These are phyloP conservation scores for Cheilosia vulpina DNA, from an alignment of 2,888 invertebrate genomes.

Conservation along the genomic window DNA sequence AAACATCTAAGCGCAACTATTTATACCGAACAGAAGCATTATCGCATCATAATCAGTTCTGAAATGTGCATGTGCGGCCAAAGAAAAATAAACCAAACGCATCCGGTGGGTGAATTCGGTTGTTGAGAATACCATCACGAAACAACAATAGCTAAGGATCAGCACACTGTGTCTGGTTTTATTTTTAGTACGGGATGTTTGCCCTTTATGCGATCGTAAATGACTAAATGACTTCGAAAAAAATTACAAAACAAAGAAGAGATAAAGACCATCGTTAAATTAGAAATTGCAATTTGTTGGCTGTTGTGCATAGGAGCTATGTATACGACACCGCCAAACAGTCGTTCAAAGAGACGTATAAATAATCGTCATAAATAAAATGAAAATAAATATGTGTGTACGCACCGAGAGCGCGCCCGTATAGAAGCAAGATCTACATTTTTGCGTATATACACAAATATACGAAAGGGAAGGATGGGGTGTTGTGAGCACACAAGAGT, in stretches of 20 bases:
- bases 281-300: slow-evolving; percentile 63
- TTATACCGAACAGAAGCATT: slow-evolving; percentile 16
- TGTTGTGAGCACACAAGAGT: slow-evolving; percentile 30
- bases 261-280: slow-evolving; percentile 46
- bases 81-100: slow-evolving; percentile 68
- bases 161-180: slow-evolving; percentile 45
- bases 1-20: slow-evolving; percentile 32
- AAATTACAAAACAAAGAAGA: slow-evolving; percentile 2
- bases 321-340: not conserved
- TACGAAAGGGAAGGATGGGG: slow-evolving; percentile 8
- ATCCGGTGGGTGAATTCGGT: slow-evolving; percentile 67
- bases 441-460: not conserved
- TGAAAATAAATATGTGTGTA: slow-evolving; percentile 6
- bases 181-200: slow-evolving; percentile 31
- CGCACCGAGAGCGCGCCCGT: not conserved
- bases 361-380: slow-evolving; percentile 41
- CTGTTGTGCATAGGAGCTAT: slow-evolving; percentile 19
- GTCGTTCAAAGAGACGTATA: slow-evolving; percentile 19
- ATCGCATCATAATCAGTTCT: slow-evolving; percentile 22
- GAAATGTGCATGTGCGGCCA: slow-evolving; percentile 48
- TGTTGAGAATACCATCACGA: slow-evolving; percentile 1
- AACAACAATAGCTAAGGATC: not conserved
- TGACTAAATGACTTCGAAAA: not conserved
- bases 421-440: slow-evolving; percentile 13
- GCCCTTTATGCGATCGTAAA: slow-evolving; percentile 42